phyloP scores from a whole-genome alignment of 2,888 invertebrate genomes.

The Volucella inflata region DNA sequence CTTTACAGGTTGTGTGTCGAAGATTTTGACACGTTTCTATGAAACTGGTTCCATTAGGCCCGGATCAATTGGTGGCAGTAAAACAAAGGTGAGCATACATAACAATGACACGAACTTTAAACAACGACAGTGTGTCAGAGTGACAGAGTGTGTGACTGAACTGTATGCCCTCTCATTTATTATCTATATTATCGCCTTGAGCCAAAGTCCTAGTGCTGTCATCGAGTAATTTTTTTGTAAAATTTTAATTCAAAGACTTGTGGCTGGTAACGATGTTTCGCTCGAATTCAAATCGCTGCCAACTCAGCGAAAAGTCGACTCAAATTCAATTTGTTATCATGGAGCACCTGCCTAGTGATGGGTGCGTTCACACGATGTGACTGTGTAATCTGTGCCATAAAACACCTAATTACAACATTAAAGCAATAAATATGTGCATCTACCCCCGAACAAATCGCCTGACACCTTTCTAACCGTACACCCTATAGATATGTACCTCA shows the following conservation, averaged over 20 bases:
- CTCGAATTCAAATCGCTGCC: slow-evolving; percentile 2
- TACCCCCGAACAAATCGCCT: slow-evolving; percentile 43
- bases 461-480: not conserved
- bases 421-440: slow-evolving; percentile 71
- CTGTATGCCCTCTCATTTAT: too few relatives aligned
- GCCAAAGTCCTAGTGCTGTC: slow-evolving; percentile 2
- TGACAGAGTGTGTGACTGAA: slow-evolving; percentile 81
- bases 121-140: slow-evolving; percentile 81
- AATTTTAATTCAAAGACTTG: slow-evolving; percentile 41
- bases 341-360: slow-evolving; percentile 64
- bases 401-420: slow-evolving; percentile 76
- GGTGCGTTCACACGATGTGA: slow-evolving; percentile 74
- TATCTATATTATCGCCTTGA: slow-evolving; percentile 6
- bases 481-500: not conserved
- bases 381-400: slow-evolving; percentile 75
- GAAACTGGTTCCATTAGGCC: slow-evolving; percentile 98
- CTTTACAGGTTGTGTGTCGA: slow-evolving; percentile 92
- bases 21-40: slow-evolving; percentile 97
- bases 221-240: slow-evolving; percentile 39
- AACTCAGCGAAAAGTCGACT: not conserved
- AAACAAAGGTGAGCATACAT: slow-evolving; percentile 91
- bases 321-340: slow-evolving; percentile 65
- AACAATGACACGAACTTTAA: too few relatives aligned
- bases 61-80: slow-evolving; percentile 97
- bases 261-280: slow-evolving; percentile 13